Base-by-base conservation (phyloP, 2,797 vertebrate genomes). In the Sciaenops ocellatus region DNA sequence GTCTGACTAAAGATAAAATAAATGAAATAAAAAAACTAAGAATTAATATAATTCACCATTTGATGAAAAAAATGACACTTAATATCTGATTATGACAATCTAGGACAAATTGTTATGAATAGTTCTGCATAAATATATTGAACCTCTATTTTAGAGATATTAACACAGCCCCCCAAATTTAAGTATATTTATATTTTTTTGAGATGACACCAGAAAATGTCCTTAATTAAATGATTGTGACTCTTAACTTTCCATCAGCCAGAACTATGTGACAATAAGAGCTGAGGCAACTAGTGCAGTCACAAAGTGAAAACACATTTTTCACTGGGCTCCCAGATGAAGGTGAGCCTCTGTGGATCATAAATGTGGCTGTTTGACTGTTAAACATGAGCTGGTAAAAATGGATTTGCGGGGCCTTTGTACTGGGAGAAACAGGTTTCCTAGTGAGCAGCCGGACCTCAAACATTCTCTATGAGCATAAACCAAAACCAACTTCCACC, bases 311-410 rank as follows among this genome's bases (percentile, higher is more conserved):
- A 82, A 86, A 85, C 67, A 77, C 18, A 56, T 17, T 85, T 83
- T 80, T 79, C 54, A 41, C 50, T 46, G 34, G 46, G 18, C 42
- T 76, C 54, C 57, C 66, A 83, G 76, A 79, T 83, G 63, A 86
- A 85, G 73, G 63, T 28, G 76, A 70, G 67, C 28, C 64, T 87
- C 85, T 61, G 63, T 77, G 72, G 71, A 87, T 84, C 79, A 78
- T 84, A 82, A 85, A 90, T 87, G 75, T 85, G 63, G 9, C 72
- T 62, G 69, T 88, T 75, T 86, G 73, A 87, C 73, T 89, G 76
- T 91, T 80, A 85, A 91, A 92, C 83, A 85, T 76, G 78, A 79
- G 70, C 73, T 79, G 69, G 67, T 71, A 78, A 73, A 90, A 92
- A 91, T 83, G 34, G 18, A 84, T 85, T 86, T 84, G 67, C 18